Evolutionary conservation across 2,888 invertebrate genomes (phyloP), one percentile per base, ranked within the genome.

Genomic region (Ypsolopha scabrella): DNA sequence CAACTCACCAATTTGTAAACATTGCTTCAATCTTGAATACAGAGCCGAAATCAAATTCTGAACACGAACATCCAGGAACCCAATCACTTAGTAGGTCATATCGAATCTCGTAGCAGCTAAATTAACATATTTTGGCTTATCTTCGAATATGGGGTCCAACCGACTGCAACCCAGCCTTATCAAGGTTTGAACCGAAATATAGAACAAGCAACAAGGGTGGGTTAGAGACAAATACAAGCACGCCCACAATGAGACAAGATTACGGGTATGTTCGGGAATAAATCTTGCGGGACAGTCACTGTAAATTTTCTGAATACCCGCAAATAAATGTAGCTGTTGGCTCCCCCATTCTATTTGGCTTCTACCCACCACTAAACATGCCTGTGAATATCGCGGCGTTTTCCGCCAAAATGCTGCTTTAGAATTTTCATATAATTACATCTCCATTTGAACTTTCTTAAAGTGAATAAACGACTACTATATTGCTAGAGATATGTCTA

Each of bases 121-220:
- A 85, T 85, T 85, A 82, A 83, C 86, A 86, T 86, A 83, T 83
- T 83, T 82, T 80, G 75, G 72, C 75, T 82, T 85, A 86, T 86
- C 83, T 69, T 64, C 68, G 68, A 75, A 75, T 80, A 79, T 78
- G 72, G 72, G 72, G 72, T 72, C 72, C 69, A 71, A 70, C 69
- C 70, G 72, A 72, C 71, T 72, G 72, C 69, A 71, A 70, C 69
- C 70, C 70, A 67, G 60, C 67, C 74, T 81, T 83, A 82, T 82
- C 81, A 72, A 72, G 72, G 73, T 74, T 80, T 70, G 66, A 73
- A 76, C 72, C 69, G 62, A 76, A 79, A 53, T 78, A 24, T 24
- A 24, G 24, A 3, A 79, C 57, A 55, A 70, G 76, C 69, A 72
- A 68, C 65, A 65, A 73, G 76, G 75, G 71, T 70, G 68, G 68